Evolutionary conservation across 2,888 invertebrate genomes (phyloP).

Genomic region (Stenodema calcarata): DNA sequence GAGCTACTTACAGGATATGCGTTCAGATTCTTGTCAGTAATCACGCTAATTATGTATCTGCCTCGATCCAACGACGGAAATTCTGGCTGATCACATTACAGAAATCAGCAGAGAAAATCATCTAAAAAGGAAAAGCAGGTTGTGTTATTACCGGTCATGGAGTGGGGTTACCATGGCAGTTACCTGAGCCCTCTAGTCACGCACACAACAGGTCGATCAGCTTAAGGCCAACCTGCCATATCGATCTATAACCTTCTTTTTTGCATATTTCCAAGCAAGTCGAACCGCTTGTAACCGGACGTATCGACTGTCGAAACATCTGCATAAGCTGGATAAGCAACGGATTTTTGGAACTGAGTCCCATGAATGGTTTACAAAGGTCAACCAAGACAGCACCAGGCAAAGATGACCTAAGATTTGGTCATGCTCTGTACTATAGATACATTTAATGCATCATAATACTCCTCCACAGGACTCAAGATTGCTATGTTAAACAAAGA

Average conservation of each 20-base stretch:
- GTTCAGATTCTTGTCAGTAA: no score
- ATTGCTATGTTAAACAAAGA: no score
- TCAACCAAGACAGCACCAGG: no score
- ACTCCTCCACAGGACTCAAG: no score
- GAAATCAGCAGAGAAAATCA: neutral
- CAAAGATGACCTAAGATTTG: no score
- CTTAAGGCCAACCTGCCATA: slow-evolving; percentile 32
- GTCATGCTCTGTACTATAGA: no score
- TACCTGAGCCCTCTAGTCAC: slow-evolving; percentile 29
- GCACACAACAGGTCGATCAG: slow-evolving; percentile 46
- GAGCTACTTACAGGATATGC: no score
- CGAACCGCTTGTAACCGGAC: slow-evolving; percentile 23
- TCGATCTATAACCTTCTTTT: neutral
- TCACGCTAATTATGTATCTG: no score
- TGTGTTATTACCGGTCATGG: slow-evolving; percentile 20
- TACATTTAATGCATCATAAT: no score
- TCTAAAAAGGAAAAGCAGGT: slow-evolving; percentile 22
- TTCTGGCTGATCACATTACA: neutral
- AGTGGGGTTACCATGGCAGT: slow-evolving; percentile 36
- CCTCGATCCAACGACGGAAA: neutral
- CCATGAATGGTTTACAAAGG: no score
- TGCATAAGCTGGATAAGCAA: no score
- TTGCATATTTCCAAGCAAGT: neutral
- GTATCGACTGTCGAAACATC: neutral
- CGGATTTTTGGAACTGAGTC: no score